Percentiles rank a stretch among this genome's conserved stretches.
phyloP scores from a whole-genome alignment of 2,888 invertebrate species.

The Leptogaster cylindrica region DNA sequence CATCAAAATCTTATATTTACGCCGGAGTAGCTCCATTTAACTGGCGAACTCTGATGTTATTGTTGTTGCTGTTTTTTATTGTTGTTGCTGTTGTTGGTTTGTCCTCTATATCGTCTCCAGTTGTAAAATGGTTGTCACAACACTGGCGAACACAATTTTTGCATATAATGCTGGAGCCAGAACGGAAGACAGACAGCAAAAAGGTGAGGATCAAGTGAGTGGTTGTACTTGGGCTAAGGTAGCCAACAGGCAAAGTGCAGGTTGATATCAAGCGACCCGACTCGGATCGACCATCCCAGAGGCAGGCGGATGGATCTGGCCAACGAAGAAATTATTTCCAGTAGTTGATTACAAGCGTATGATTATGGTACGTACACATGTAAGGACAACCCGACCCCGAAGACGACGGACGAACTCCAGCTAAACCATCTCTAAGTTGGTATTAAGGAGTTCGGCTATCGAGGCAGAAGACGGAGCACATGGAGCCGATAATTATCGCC shows the following conservation, averaged over 20 bases:
- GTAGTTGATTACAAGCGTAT: slow-evolving; percentile 52
- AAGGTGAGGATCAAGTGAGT: slow-evolving; percentile 41
- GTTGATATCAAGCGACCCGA: slow-evolving; percentile 41
- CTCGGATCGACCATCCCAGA: slow-evolving; percentile 43
- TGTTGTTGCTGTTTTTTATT: slow-evolving; percentile 14
- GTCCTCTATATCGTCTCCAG: slow-evolving; percentile 49
- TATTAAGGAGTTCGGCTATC: slow-evolving; percentile 14
- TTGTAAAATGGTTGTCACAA: slow-evolving; percentile 52
- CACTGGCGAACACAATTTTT: slow-evolving; percentile 48
- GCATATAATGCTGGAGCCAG: slow-evolving; percentile 47
- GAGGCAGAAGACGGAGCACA: slow-evolving; percentile 28
- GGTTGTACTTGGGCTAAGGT: slow-evolving; percentile 36
- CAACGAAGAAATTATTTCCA: slow-evolving; percentile 49
- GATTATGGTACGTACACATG: slow-evolving; percentile 51
- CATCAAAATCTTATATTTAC: slow-evolving; percentile 37
- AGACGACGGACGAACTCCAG: slow-evolving; percentile 33
- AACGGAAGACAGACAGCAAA: slow-evolving; percentile 44
- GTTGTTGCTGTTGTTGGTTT: slow-evolving; percentile 44
- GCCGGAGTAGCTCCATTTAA: slow-evolving; percentile 29
- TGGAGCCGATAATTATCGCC: slow-evolving; percentile 43
- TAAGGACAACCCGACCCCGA: slow-evolving; percentile 49
- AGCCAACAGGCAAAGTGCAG: slow-evolving; percentile 39
- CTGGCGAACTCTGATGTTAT: slow-evolving; percentile 41
- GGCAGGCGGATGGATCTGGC: slow-evolving; percentile 19
- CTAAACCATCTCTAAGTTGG: slow-evolving; percentile 12